Percentiles rank a stretch among this genome's conserved stretches.
Evolutionary conservation across 1,140 invertebrate species (phyloP).

Genomic region (Paracyclopina nana): DNA sequence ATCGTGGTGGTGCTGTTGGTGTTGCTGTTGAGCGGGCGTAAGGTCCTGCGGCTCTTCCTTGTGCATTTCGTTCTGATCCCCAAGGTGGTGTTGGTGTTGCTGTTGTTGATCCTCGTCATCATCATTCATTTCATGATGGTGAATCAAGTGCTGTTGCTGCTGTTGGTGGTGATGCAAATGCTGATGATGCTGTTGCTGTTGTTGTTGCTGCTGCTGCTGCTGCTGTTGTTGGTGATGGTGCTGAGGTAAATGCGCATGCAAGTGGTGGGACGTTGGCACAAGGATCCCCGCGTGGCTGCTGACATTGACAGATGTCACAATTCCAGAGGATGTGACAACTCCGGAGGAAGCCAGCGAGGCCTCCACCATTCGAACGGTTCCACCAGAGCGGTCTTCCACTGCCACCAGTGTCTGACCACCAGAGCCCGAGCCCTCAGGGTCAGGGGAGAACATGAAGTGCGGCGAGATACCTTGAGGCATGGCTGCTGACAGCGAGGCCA

Average conservation of each 20-base stretch:
- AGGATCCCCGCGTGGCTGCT: no score
- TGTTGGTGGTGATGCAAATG: not conserved
- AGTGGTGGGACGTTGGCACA: no score
- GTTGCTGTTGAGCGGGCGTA: not conserved
- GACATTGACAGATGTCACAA: no score
- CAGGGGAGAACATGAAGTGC: conserved; percentile 2
- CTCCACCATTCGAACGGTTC: no score
- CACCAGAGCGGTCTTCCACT: no score
- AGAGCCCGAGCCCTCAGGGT: not conserved
- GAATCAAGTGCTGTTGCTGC: not conserved
- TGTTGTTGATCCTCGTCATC: not conserved
- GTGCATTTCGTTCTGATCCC: not conserved
- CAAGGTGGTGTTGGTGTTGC: not conserved
- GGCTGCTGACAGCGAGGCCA: conserved; percentile 1
- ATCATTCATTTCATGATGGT: not conserved
- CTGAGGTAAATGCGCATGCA: not conserved
- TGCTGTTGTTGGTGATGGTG: not conserved
- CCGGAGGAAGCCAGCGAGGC: no score
- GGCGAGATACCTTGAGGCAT: not conserved
- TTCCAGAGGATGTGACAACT: no score
- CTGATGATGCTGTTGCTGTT: not conserved
- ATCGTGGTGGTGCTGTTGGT: not conserved
- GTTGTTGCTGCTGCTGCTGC: not conserved
- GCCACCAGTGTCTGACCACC: not conserved
- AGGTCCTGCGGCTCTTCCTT: not conserved